A percentile compares a stretch with the other conserved stretches of the same genome.
These are phyloP conservation scores for Emydocephalus ijimae DNA, from an alignment of 2,113 vertebrate species.

Conservation along the genomic window DNA sequence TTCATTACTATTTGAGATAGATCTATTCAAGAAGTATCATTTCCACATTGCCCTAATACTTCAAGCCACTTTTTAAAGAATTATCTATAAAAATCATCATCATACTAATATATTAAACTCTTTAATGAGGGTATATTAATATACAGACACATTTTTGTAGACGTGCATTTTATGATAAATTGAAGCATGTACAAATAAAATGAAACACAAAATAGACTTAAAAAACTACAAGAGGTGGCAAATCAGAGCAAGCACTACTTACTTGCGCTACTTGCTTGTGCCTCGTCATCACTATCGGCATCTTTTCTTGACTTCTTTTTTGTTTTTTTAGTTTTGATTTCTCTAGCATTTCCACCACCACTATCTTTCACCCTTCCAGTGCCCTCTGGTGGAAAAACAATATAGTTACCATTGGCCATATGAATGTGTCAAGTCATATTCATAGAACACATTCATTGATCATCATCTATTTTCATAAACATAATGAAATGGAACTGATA, in stretches of 20 bases:
- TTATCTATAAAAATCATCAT: not conserved
- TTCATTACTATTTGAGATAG: not conserved
- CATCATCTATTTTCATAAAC: not conserved
- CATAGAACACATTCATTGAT: not conserved
- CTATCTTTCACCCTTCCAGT: slow-evolving; percentile 81
- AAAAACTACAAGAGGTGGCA: not conserved
- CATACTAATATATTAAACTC: not conserved
- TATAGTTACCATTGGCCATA: slow-evolving; percentile 37
- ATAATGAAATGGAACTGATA: not conserved
- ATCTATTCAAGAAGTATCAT: not conserved
- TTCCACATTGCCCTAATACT: not conserved
- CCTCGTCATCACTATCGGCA: slow-evolving; percentile 89
- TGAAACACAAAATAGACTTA: fast-evolving
- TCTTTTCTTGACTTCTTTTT: slow-evolving; percentile 92
- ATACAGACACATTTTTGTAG: not conserved
- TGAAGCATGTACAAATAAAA: not conserved
- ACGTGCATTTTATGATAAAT: not conserved
- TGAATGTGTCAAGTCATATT: not conserved
- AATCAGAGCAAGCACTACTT: slow-evolving; percentile 41
- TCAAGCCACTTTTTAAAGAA: not conserved
- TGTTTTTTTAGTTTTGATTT: slow-evolving; percentile 85
- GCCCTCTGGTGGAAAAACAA: slow-evolving; percentile 77
- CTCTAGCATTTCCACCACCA: slow-evolving; percentile 85
- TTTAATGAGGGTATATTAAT: not conserved
- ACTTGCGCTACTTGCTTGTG: slow-evolving; percentile 65